Evolutionary conservation across 1,140 invertebrate genomes (phyloP), one percentile per base, ranked within the genome.

Genomic region (Danaus melanippus): DNA sequence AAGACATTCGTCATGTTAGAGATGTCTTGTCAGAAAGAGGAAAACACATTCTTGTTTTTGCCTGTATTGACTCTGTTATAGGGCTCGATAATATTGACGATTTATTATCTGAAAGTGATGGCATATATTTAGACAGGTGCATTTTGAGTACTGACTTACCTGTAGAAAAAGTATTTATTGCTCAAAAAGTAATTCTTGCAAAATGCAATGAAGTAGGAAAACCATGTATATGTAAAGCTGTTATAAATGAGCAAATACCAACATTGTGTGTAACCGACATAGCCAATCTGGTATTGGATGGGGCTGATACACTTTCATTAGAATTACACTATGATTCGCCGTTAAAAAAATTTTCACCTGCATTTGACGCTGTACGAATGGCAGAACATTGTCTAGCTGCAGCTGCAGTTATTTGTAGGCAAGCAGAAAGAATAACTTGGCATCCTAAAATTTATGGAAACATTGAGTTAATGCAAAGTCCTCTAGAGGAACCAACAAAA

Each of bases 81-180:
- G 92, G 91, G 11, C 84, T 92, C n/a, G 88, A 89, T 70, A 91
- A 90, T 62, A 89, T 93, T 68, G 90, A 92, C 77, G 88, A 89
- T 58, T 91, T 93, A 68, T 79, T 93, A 50, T 71, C 76, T n/a
- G 89, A 86, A 62, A 79, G 88, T 41, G 92, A 93, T 84, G 92
- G 92, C 40, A 87, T 93, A 39, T 93, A 92, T 89, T 86, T 93
- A 42, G 92, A 92, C 55, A 81, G 92, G 56, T 89, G 90, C 55
- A 88, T 93, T 72, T 77, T 93, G 51, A 91, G 90, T 55, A 91
- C 92, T 63, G 92, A 93, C 79, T 91, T 93, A 74, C 92, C 93
- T 2, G 87, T 92, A 45, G 92, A 94, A 79, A 94, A 94, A 84
- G 92, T 95, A 46, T 93, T 94, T 79, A 87, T 94, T 40, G 93